These are phyloP conservation scores for Penaeus indicus DNA, from an alignment of 1,140 invertebrate species.

Conservation along the genomic window DNA sequence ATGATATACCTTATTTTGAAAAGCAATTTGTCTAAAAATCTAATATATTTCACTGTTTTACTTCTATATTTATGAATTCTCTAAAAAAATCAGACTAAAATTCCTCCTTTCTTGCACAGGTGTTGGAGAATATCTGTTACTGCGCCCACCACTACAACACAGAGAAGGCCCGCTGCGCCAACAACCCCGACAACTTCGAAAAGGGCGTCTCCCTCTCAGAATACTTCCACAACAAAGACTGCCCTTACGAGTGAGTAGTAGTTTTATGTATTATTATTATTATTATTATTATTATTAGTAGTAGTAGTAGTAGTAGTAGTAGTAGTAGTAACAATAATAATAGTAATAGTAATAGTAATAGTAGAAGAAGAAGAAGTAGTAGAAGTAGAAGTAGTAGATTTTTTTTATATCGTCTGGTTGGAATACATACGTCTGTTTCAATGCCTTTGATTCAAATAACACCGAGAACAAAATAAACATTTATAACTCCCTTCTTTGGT, in stretches of 20 bases:
- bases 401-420: no score
- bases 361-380: no score
- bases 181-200: constrained; percentile 69
- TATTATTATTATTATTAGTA: no score
- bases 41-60: not conserved
- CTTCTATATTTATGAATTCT: not conserved
- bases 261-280: no score
- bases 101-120: not conserved
- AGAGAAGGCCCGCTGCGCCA: constrained; percentile 68
- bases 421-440: no score
- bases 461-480: not conserved
- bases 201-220: constrained; percentile 69
- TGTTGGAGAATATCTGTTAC: constrained; percentile 72
- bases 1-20: no score
- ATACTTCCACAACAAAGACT: constrained; percentile 68
- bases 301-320: no score
- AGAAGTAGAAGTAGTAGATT: no score
- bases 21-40: no score
- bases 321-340: no score
- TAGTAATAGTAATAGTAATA: no score
- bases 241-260: constrained; percentile 67
- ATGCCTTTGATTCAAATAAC: no score
- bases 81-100: not conserved
- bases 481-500: not conserved
- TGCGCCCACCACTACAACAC: constrained; percentile 72